Base-by-base conservation (phyloP, 2,113 vertebrate genomes). In the Dryoscopus gambensis region DNA sequence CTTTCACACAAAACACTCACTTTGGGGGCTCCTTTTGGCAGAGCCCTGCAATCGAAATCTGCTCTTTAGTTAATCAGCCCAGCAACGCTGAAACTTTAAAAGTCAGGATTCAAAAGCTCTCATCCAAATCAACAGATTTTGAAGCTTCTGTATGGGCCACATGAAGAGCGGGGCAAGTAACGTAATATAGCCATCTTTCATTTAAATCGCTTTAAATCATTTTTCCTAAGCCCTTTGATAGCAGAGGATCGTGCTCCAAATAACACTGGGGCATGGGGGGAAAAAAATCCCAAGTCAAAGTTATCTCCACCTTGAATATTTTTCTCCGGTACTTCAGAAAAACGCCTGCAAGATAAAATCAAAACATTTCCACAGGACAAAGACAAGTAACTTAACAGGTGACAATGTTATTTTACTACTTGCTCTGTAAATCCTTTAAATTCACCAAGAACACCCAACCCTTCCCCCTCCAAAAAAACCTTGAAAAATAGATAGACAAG, bases 1-100 rank as follows among this genome's bases (percentile, higher is more conserved):
- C 95, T 96, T 98, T 98, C 93, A 96, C 95, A 98, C 84, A 98
- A 90, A 97, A 91, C 80, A 71, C 63, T 89, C 95, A 94, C 90
- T 97, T 90, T 93, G 91, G 40, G 70, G 84, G 87, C 87, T 97
- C 69, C 78, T 94, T 96, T 90, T 94, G 67, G 93, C 85, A 97
- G 92, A 92, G 69, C 81, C 77, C 93, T 94, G 49, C 28, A 10
- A 95, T 95, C 68, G 35, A 97, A 97, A 97, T 92, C 77, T 93
- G 52, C 82, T 85, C 93, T 91, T 87, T 37, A 87, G 79, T 79
- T 75, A 70, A 68, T 73, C 81, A 53, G 71, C 90, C 81, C 71
- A 88, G 88, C 68, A 84, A 50, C 8, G 31, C 76, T 2, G 8
- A 57, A 96, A 78, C 55, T 83, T 89, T 89, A 75, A 87, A 63